These are phyloP conservation scores for Tillus elongatus DNA, from an alignment of 2,888 invertebrate genomes.

Conservation along the genomic window DNA sequence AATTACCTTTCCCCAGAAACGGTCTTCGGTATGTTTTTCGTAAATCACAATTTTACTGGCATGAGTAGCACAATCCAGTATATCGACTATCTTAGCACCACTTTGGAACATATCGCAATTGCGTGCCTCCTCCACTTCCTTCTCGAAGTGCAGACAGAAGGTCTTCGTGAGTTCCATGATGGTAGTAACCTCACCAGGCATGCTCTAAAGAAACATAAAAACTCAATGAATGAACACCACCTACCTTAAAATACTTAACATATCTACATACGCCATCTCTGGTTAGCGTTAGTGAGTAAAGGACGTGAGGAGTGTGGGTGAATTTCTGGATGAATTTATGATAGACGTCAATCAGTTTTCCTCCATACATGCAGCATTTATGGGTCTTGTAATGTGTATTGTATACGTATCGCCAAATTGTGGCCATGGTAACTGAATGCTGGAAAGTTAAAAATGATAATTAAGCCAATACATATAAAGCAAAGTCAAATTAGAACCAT, in stretches of 20 bases:
- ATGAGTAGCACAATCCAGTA: conserved; percentile 27
- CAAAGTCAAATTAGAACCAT: too few relatives aligned
- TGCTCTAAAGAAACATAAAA: conserved; percentile 22
- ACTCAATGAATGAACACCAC: too few relatives aligned
- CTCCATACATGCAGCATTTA: conserved; percentile 32
- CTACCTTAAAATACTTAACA: too few relatives aligned
- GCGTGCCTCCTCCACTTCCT: conserved; percentile 26
- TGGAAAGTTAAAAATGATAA: too few relatives aligned
- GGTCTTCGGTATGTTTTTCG: too few relatives aligned
- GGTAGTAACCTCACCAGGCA: conserved; percentile 28
- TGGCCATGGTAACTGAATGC: conserved; percentile 30
- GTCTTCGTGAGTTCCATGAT: conserved; percentile 31
- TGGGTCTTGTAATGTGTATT: conserved; percentile 27
- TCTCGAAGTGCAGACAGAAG: conserved; percentile 34
- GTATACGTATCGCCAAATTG: conserved; percentile 35
- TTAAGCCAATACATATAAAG: too few relatives aligned
- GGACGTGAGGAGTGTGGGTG: conserved; percentile 25
- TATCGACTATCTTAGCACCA: conserved; percentile 30
- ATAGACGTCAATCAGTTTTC: conserved; percentile 30
- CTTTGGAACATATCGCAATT: conserved; percentile 21
- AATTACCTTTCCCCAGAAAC: too few relatives aligned
- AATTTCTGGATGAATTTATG: conserved; percentile 29
- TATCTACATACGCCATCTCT: conserved; percentile 33
- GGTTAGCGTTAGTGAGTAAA: conserved; percentile 28
- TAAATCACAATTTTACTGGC: conserved; percentile 20